Base-by-base conservation (phyloP, 2,888 invertebrate genomes). In the Orchesella flavescens region DNA sequence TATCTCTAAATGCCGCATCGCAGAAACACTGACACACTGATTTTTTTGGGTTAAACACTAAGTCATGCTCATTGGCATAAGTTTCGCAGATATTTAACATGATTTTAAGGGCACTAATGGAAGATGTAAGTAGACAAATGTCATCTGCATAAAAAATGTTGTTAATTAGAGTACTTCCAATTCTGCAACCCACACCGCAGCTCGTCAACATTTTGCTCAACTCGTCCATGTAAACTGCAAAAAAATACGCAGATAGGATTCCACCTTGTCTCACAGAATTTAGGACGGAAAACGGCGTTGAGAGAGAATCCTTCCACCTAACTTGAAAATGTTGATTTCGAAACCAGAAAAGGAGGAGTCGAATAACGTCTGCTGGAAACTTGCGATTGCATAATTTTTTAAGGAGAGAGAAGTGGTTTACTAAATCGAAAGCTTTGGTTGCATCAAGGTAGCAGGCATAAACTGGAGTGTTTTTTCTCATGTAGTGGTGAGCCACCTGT, bases 211-310 rank as follows among this genome's bases (percentile, higher is more conserved):
- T 19, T 9, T n/a, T 24, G 13, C 55, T 59, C 13, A 73, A 21
- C 0, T 59, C 21, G 15, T 73, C 61, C 43, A 44, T 44, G 34
- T 73, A 73, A 4, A 73, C 46, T 12, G 73, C 59, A 19, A 73
- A 73, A 1, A 59, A 24, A 19, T 59, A 72, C 10, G 55, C 55
- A 17, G 57, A 57, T 15, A 34, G 5, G 1, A 59, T 21, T 17
- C 73, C 73, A 12, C 73, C 73, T 43, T 73, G 73, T n/a, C 61
- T 59, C 2, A 55, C 24, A 4, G 34, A 24, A 17, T 59, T 73
- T 1, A 43, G 21, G 1, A 73, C 73, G 12, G 61, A 59, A 13
- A 63, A 63, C 63, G 63, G 15, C 12, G 21, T 15, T 1, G 49
- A 49, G 1, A 49, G 7, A 15, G 12, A 7, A 2, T 15, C 21